Conservation (phyloP, 1,140 invertebrate genomes). For the Calosoma granatense region DNA sequence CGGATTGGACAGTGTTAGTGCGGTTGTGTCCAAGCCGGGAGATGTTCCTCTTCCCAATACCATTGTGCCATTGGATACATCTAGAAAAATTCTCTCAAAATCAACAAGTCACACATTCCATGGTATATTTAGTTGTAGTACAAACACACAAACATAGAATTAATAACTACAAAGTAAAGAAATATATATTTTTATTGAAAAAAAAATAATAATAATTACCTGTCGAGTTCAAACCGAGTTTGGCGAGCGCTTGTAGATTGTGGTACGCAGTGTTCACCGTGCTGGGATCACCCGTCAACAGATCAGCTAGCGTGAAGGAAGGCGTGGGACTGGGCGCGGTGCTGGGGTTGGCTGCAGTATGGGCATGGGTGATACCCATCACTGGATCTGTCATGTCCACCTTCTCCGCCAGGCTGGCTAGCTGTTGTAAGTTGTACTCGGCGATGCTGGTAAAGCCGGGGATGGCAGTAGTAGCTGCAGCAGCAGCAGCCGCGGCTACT, state of each 20-base stretch:
- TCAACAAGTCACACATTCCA: not conserved
- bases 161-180: no score
- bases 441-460: constrained; percentile 57
- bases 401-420: constrained; percentile 66
- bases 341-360: constrained; percentile 32
- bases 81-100: not conserved
- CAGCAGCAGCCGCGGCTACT: constrained; percentile 36
- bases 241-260: constrained; percentile 79
- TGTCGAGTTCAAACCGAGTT: constrained; percentile 46
- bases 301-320: constrained; percentile 57
- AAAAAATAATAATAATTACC: constrained; percentile 12
- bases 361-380: constrained; percentile 32
- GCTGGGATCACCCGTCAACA: constrained; percentile 59
- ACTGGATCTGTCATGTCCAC: constrained; percentile 25
- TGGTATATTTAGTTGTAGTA: no score
- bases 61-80: constrained; percentile 24
- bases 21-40: constrained; percentile 23
- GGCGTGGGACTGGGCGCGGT: constrained; percentile 53
- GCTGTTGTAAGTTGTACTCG: constrained; percentile 71
- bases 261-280: constrained; percentile 66
- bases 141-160: constrained; percentile 11
- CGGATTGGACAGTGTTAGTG: constrained; percentile 32
- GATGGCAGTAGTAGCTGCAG: constrained; percentile 32
- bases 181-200: constrained; percentile 25
- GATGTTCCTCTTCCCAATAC: constrained; percentile 38